phyloP scores from a whole-genome alignment of 1,140 invertebrate genomes.

The Leptopilina boulardi region DNA sequence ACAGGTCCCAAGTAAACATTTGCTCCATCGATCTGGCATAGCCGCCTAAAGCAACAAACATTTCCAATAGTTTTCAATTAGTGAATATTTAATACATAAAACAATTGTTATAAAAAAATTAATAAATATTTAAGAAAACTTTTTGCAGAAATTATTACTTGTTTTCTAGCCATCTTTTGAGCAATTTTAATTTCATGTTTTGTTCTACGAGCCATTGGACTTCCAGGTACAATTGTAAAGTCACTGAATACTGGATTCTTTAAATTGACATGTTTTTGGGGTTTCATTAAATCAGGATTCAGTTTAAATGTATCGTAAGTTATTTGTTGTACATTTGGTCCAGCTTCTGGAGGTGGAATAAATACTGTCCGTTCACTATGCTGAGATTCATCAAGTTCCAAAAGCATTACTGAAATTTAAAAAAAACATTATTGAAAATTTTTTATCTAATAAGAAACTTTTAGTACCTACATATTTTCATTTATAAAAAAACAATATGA shows the following conservation, averaged over 20 bases:
- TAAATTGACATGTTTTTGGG: slow-evolving; percentile 68
- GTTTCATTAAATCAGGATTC: slow-evolving; percentile 78
- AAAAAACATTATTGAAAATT: too few species aligned
- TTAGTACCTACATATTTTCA: too few species aligned
- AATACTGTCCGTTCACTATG: slow-evolving; percentile 95
- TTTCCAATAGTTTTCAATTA: slow-evolving; percentile 8
- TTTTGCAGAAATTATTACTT: slow-evolving; percentile 66
- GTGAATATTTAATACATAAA: not conserved
- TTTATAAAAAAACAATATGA: not conserved
- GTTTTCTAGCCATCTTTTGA: slow-evolving; percentile 90
- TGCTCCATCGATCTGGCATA: slow-evolving; percentile 91
- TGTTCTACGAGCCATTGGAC: slow-evolving; percentile 93
- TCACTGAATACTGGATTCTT: slow-evolving; percentile 69
- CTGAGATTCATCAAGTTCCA: slow-evolving; percentile 86
- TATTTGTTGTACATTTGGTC: slow-evolving; percentile 65
- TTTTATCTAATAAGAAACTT: not conserved
- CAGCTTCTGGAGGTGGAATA: slow-evolving; percentile 94
- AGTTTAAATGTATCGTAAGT: slow-evolving; percentile 76
- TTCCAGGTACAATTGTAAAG: slow-evolving; percentile 82
- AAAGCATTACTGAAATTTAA: slow-evolving; percentile 73
- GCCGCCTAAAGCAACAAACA: slow-evolving; percentile 64
- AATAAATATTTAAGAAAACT: not conserved
- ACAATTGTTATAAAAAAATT: slow-evolving; percentile 10
- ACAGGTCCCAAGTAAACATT: slow-evolving; percentile 90
- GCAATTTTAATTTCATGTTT: slow-evolving; percentile 96